Evolutionary conservation across 2,113 vertebrate species (phyloP).

Genomic region (Pseudorhombus dupliciocellatus): DNA sequence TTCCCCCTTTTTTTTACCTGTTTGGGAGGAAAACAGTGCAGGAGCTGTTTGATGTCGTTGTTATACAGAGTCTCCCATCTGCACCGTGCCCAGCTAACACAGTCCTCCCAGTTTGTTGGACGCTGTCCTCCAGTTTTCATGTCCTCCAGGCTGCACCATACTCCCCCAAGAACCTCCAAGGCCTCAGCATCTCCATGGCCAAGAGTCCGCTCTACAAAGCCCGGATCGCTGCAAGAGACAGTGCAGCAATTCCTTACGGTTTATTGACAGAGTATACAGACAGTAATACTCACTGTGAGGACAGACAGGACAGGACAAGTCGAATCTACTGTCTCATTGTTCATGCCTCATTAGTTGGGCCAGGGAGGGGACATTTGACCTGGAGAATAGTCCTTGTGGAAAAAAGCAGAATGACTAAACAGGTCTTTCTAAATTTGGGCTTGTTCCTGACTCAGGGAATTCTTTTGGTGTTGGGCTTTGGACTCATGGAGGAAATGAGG

Average conservation of each 20-base stretch:
- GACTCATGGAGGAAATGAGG: conserved; percentile 8
- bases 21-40: conserved; percentile 77
- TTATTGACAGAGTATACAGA: conserved; percentile 1
- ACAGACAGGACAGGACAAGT: conserved; percentile 1
- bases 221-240: conserved; percentile 72
- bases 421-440: conserved; percentile 7
- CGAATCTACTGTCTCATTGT: background rate
- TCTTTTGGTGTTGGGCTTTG: background rate
- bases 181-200: conserved; percentile 56
- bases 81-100: conserved; percentile 81
- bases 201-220: conserved; percentile 71
- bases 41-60: conserved; percentile 79
- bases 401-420: conserved; percentile 31
- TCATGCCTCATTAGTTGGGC: background rate
- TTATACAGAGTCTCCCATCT: conserved; percentile 83
- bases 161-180: conserved; percentile 74
- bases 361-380: background rate
- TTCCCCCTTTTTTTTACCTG: conserved; percentile 66
- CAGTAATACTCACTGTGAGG: conserved; percentile 8
- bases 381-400: conserved; percentile 12
- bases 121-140: conserved; percentile 56
- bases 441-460: conserved; percentile 31
- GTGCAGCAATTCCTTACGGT: background rate
- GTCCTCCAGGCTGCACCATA: conserved; percentile 68
- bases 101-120: conserved; percentile 80